Conservation (phyloP, 1,140 invertebrate genomes). For the Pseudomyrmex dendroicus region DNA sequence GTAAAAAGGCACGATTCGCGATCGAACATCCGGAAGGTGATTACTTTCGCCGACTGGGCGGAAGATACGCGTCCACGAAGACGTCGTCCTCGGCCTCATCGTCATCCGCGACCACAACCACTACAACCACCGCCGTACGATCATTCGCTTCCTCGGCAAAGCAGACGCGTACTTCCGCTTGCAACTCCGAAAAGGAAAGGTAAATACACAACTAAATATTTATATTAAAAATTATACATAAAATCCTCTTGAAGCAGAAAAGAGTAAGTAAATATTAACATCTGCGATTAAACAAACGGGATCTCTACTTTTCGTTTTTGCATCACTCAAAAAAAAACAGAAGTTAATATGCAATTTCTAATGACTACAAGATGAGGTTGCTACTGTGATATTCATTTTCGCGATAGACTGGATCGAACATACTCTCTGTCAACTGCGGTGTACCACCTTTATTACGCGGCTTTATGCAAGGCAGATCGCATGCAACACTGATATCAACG, state of each 20-base stretch:
- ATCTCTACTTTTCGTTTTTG: too few species aligned
- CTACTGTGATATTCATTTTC: background rate
- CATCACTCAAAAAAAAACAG: background rate
- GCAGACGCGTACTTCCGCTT: conserved; percentile 82
- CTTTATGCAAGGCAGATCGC: conserved; percentile 26
- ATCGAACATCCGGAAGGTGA: conserved; percentile 87
- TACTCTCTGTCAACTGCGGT: too few species aligned
- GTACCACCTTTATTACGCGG: background rate
- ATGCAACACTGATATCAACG: conserved; percentile 35
- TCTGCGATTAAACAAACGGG: background rate
- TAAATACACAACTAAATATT: conserved; percentile 15
- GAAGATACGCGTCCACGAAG: conserved; percentile 86
- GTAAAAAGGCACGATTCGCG: conserved; percentile 89
- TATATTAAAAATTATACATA: background rate
- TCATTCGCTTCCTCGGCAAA: conserved; percentile 66
- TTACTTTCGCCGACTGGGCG: conserved; percentile 87
- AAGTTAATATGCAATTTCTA: background rate
- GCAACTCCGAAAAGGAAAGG: conserved; percentile 67
- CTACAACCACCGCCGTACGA: conserved; percentile 44
- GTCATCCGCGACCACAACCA: background rate
- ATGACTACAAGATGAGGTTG: background rate
- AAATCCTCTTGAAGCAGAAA: background rate
- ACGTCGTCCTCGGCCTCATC: conserved; percentile 64
- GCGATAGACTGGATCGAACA: too few species aligned
- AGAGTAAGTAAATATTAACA: background rate